Base-by-base conservation (phyloP, 2,888 invertebrate genomes). In the Plebejus anna region DNA sequence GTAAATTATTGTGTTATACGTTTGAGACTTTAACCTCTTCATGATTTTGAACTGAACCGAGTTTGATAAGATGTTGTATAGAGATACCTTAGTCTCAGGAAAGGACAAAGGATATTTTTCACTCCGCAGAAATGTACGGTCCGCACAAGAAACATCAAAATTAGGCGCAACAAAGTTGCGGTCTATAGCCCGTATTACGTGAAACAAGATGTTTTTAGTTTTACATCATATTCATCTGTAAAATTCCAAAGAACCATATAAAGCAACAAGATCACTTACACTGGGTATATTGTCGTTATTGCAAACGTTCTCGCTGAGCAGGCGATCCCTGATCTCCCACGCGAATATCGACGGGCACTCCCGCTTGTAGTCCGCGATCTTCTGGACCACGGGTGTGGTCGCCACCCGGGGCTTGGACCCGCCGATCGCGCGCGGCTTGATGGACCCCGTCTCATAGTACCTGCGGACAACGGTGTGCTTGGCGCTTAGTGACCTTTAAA, bases 281-380 rank as follows among this genome's bases (percentile, higher is more conserved):
- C 98, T 98, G 82, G 99, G 99, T 86, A 99, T 98, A 92, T 98
- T 99, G 94, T 99, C 99, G 93, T 98, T 98, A 93, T 98, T 98
- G 96, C 99, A 99, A 84, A 98, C 97, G 83, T 97, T 98, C 88
- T 99, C 99, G 78, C 97, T 97, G 77, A 99, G 95, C 83, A 99
- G 95, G 86, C 98, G 96, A 87, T 99, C 99, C 76, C 99, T 94
- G 88, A 99, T 99, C 94, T 99, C 99, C 99, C 99, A 99, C 75
- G 99, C 99, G 94, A 99, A 99, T 91, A 99, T 99, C 83, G 98
- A 98, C 57, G 99, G 99, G 90, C 99, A 99, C 90, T 99, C 99
- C 76, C 98, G 94, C 94, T 99, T 99, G 95, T 98, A 99, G 89
- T 98, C 97, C 77, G 99, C 98, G 84, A 99, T 98, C 94, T 98